Percentiles rank a stretch among this genome's conserved stretches.
Conservation (phyloP, 2,113 vertebrate species). For the Phainopepla nitens region DNA sequence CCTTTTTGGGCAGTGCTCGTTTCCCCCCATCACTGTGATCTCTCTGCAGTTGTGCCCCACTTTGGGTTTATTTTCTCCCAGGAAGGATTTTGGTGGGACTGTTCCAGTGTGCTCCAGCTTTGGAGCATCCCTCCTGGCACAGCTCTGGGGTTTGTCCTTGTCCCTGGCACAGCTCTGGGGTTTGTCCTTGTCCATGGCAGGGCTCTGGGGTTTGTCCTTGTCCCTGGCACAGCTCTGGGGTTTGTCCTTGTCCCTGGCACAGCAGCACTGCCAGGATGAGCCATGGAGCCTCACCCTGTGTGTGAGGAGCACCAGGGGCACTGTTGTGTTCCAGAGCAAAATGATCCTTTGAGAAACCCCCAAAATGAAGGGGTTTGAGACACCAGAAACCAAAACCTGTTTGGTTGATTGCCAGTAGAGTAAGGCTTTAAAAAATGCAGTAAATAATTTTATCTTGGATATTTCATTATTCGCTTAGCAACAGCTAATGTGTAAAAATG, state of each 20-base stretch:
- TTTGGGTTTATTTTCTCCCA: background rate
- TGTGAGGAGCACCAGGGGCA: background rate
- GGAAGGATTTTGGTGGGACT: background rate
- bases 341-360: background rate
- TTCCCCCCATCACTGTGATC: background rate
- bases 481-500: background rate
- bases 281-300: background rate
- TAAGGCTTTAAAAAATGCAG: rapidly evolving
- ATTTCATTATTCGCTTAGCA: background rate
- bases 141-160: background rate
- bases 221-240: background rate
- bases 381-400: background rate
- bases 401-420: background rate
- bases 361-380: background rate
- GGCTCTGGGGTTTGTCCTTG: background rate
- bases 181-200: background rate
- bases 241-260: background rate
- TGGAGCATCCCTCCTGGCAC: background rate
- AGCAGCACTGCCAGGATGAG: background rate
- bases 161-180: background rate
- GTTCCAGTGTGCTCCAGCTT: background rate
- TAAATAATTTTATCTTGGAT: background rate
- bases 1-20: background rate
- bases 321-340: rapidly evolving
- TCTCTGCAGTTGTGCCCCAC: rapidly evolving